Evolutionary conservation across 2,797 vertebrate species (phyloP).

Genomic region (Selene dorsalis): DNA sequence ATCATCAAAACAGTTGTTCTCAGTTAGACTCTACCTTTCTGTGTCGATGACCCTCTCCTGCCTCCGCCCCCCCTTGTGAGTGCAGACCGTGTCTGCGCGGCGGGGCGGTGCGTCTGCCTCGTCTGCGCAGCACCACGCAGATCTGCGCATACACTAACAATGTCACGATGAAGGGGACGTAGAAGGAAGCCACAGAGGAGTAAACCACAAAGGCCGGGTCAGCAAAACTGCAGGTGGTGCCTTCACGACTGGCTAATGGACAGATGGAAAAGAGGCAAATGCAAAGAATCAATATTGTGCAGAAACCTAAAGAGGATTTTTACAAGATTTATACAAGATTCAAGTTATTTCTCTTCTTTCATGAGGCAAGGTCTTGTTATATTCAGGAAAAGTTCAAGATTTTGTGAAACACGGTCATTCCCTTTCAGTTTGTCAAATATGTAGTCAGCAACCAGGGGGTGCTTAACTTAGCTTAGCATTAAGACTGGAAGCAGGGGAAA

Average conservation of each 20-base stretch:
- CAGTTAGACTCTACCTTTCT: constrained; percentile 72
- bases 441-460: not conserved
- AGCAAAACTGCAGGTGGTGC: constrained; percentile 84
- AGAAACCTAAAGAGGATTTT: not conserved
- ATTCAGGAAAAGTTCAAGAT: not conserved
- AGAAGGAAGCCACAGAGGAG: constrained; percentile 88
- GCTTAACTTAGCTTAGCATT: not conserved
- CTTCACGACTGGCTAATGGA: constrained; percentile 75
- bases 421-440: not conserved
- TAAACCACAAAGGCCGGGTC: constrained; percentile 87
- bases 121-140: constrained; percentile 83
- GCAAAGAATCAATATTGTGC: not conserved
- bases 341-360: not conserved
- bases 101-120: constrained; percentile 80
- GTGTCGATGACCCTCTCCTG: constrained; percentile 63
- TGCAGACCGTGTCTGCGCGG: constrained; percentile 68
- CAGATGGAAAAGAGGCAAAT: not conserved
- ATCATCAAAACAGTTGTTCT: not conserved
- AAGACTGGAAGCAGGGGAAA: not conserved
- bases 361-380: not conserved
- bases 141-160: constrained; percentile 86
- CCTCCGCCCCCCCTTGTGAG: constrained; percentile 42
- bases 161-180: constrained; percentile 86
- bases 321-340: not conserved
- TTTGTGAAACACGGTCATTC: not conserved